Evolutionary conservation across 2,797 vertebrate species (phyloP).

Genomic region (Taeniopygia guttata): DNA sequence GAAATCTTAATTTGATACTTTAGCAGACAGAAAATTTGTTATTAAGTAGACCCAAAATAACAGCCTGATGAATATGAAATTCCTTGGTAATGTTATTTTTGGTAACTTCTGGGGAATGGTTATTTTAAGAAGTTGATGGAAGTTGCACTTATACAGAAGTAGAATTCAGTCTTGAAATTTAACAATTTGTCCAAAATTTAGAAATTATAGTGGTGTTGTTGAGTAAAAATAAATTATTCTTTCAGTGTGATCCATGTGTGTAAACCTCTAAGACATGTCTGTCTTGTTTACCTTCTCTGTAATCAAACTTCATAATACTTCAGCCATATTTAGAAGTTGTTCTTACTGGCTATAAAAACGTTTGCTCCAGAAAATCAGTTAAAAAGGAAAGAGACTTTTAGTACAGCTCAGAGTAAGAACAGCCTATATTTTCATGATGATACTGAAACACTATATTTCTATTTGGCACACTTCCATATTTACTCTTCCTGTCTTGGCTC

Average conservation of each 20-base stretch:
- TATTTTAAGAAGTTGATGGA: not conserved
- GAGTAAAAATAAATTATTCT: not conserved
- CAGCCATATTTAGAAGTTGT: not conserved
- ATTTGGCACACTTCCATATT: not conserved
- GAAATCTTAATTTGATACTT: conserved; percentile 24
- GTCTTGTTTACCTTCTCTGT: not conserved
- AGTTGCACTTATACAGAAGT: not conserved
- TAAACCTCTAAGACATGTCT: not conserved
- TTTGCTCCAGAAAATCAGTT: not conserved
- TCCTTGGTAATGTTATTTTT: not conserved
- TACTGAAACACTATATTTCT: not conserved
- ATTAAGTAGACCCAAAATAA: not conserved
- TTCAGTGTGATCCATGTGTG: not conserved
- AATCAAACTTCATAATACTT: not conserved
- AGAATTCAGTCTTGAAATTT: not conserved
- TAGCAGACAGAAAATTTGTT: not conserved
- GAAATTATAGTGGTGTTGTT: not conserved
- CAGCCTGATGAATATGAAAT: not conserved
- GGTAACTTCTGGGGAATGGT: not conserved
- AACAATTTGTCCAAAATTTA: not conserved
- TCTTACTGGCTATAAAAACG: not conserved
- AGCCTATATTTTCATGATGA: not conserved
- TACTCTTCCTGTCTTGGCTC: not conserved
- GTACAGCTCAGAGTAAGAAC: not conserved
- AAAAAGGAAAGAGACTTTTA: not conserved